Base-by-base conservation (phyloP, 2,888 invertebrate genomes). In the Cheilosia urbana region DNA sequence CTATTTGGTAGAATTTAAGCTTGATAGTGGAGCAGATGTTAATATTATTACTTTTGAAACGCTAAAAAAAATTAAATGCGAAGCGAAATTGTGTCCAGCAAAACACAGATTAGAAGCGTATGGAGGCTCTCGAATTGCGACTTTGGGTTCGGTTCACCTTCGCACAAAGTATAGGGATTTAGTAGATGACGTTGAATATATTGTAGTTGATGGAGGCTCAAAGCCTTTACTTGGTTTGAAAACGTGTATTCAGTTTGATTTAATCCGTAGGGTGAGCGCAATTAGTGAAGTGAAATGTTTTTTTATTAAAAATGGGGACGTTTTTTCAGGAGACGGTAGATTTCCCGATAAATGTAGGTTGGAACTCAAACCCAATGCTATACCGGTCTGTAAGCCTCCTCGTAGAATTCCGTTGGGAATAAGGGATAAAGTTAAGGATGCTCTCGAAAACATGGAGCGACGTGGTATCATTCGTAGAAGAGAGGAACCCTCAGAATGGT, bases 401-500 rank as follows among this genome's bases (percentile, higher is more conserved):
- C 65, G 53, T 34, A 53, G 63, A 47, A 73, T 73, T 47, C 62
- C 63, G 24, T 4, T 73, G 24, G 73, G 73, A 13, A 73, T 73
- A 1, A 13, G 63, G 42, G 40, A 65, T 24, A 57, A 57, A 47
- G 62, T 72, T 21, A 78, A 73, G 9, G 24, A 45, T 37, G 72
- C 72, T 37, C 57, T 79, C 7, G 65, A 51, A 27, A 45, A 71
- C 19, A 87, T 72, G 78, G 87, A 87, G 77, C 73, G 51, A 63
- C 72, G 55, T 27, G 83, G 78, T 58, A 87, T 87, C 13, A 88
- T 88, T 58, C 13, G 75, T n/a, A 75, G n/a, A 5, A 27, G 47
- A 19, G 57, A 75, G 11, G 49, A 49, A 49, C 75, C 65, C 4
- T 49, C 75, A 4, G 17, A n/a, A 34, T 80, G 73, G 66, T 73